These are phyloP conservation scores for Clarias platycephalus DNA, from an alignment of 2,797 vertebrate species.

Conservation along the genomic window DNA sequence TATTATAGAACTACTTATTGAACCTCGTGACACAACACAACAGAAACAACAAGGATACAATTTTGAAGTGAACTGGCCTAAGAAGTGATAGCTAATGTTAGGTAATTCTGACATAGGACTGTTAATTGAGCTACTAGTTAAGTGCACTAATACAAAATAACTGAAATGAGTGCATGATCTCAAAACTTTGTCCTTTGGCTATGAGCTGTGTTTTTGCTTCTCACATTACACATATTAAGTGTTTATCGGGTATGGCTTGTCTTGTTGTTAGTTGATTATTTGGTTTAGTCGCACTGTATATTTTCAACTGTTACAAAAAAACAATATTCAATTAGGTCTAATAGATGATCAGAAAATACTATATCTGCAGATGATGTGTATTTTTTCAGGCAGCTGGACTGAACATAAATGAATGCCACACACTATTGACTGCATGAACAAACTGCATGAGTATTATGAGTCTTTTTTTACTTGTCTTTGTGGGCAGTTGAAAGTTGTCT, in stretches of 20 bases:
- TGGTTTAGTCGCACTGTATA: neutral
- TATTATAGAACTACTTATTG: too few species aligned
- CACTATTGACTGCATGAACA: neutral
- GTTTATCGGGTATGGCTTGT: neutral
- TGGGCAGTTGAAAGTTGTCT: neutral
- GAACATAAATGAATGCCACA: neutral
- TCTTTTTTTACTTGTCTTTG: neutral
- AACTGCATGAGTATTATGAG: neutral
- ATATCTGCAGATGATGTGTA: neutral
- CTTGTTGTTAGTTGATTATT: neutral
- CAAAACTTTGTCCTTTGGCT: neutral
- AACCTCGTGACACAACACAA: too few species aligned
- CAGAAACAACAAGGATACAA: too few species aligned
- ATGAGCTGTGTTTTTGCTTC: neutral
- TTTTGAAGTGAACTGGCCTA: too few species aligned
- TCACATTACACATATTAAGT: neutral
- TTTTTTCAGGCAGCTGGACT: neutral
- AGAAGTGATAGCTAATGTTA: too few species aligned
- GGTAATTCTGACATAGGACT: neutral
- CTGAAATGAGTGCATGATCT: neutral
- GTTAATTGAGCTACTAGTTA: neutral
- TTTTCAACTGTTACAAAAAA: neutral
- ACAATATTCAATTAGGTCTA: neutral
- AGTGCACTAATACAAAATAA: neutral
- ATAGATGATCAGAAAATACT: neutral